Evolutionary conservation across 1,140 invertebrate genomes (phyloP).

Genomic region (Trinorchestia longiramus): DNA sequence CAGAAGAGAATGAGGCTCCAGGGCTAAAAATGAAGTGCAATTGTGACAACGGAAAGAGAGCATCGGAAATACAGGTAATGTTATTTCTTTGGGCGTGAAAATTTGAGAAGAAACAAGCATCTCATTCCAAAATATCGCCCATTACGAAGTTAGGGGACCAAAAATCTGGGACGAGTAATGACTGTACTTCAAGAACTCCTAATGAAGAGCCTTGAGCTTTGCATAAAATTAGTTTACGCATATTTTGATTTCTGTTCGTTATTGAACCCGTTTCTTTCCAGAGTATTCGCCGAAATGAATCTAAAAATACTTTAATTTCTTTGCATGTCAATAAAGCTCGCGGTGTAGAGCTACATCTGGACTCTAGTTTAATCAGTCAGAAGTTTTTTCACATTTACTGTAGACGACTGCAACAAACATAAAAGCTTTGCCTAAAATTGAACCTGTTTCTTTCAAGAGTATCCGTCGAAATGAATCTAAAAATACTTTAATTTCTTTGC

Average conservation of each 20-base stretch:
- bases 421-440: neutral
- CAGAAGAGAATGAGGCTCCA: neutral
- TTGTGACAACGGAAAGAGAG: neutral
- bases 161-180: neutral
- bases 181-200: neutral
- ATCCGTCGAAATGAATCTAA: too few relatives aligned
- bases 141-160: neutral
- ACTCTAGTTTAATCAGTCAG: too few relatives aligned
- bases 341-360: too few relatives aligned
- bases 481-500: too few relatives aligned
- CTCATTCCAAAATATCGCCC: neutral
- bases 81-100: neutral
- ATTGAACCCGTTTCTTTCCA: neutral
- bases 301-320: too few relatives aligned
- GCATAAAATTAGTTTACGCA: neutral
- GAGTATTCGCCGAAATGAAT: too few relatives aligned
- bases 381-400: too few relatives aligned
- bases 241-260: neutral
- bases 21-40: neutral
- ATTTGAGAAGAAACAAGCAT: neutral
- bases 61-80: neutral
- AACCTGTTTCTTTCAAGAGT: neutral
- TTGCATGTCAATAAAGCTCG: too few relatives aligned
- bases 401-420: too few relatives aligned
- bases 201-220: neutral